phyloP scores from a whole-genome alignment of 2,888 invertebrate species.

The Agrochola litura region DNA sequence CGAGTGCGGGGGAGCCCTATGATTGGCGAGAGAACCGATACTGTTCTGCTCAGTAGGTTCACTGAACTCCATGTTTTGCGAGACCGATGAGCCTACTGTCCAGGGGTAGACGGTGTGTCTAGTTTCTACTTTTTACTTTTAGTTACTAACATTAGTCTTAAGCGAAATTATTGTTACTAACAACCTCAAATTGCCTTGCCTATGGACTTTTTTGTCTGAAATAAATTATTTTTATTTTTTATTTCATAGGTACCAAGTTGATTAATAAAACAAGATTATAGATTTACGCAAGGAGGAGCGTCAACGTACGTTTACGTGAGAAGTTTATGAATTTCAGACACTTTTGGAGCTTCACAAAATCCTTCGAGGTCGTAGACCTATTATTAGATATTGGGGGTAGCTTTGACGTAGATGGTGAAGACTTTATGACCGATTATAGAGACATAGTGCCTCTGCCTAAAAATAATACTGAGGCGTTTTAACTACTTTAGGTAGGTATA shows the following conservation, averaged over 20 bases:
- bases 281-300: constrained; percentile 25
- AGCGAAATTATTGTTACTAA: too few species aligned
- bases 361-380: constrained; percentile 58
- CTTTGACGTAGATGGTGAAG: constrained; percentile 30
- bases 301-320: constrained; percentile 32
- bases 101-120: too few species aligned
- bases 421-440: constrained; percentile 31
- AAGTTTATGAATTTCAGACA: constrained; percentile 53
- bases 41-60: too few species aligned
- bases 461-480: not conserved
- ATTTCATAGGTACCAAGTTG: not conserved
- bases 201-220: too few species aligned
- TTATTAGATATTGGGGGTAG: constrained; percentile 17
- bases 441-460: not conserved
- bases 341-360: constrained; percentile 61
- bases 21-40: too few species aligned
- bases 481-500: not conserved
- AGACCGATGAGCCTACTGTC: too few species aligned
- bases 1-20: too few species aligned
- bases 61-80: too few species aligned
- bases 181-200: too few species aligned
- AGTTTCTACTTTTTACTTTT: too few species aligned
- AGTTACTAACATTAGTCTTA: too few species aligned
- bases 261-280: constrained; percentile 59
- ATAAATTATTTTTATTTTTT: too few species aligned